These are phyloP conservation scores for Clytia hemisphaerica DNA, from an alignment of 30 jellyfish, hydroid and myxozoan genomes.

Conservation along the genomic window DNA sequence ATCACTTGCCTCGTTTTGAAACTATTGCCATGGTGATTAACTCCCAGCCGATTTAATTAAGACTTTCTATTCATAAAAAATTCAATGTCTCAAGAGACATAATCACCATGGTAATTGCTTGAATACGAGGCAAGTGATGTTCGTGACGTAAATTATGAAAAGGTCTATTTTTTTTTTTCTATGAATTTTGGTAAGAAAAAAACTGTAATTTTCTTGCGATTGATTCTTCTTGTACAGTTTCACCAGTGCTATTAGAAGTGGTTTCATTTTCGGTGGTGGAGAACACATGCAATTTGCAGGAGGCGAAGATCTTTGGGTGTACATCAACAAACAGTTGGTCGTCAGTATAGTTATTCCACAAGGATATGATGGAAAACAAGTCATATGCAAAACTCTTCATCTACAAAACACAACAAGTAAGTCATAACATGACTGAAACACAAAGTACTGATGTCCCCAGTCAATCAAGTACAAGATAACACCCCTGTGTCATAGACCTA, in stretches of 20 bases:
- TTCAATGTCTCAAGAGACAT: no score
- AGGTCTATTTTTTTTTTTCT: neutral
- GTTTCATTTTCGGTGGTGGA: conserved; percentile 58
- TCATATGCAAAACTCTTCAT: conserved; percentile 6
- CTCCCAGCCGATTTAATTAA: no score
- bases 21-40: no score
- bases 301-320: conserved; percentile 77
- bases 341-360: neutral
- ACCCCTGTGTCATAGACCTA: no score
- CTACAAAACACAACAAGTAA: neutral
- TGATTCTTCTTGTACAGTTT: conserved; percentile 33
- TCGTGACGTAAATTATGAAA: neutral
- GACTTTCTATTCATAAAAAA: neutral
- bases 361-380: neutral
- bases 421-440: no score
- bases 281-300: conserved; percentile 71
- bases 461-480: no score
- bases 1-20: no score
- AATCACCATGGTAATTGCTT: neutral
- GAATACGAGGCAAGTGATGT: neutral
- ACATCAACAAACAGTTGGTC: conserved; percentile 34
- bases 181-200: neutral
- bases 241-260: conserved; percentile 70
- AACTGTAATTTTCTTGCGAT: neutral
- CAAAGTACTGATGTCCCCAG: no score